These are phyloP conservation scores for Prunella strophiata DNA, from an alignment of 2,797 vertebrate genomes.

Conservation along the genomic window DNA sequence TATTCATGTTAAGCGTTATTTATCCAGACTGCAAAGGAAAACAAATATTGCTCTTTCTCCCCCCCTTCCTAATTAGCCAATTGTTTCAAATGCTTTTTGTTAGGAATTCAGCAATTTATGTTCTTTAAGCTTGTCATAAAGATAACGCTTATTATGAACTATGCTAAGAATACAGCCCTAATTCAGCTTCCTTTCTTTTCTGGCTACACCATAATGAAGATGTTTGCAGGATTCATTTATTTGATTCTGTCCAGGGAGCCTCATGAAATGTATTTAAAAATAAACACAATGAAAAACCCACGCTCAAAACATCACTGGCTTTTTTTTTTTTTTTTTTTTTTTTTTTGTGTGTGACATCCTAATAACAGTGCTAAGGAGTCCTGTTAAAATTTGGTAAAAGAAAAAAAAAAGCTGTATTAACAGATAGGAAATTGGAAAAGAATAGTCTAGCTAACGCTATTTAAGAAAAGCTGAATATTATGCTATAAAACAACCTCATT, in stretches of 20 bases:
- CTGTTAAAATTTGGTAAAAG: conserved; percentile 44
- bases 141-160: conserved; percentile 70
- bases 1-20: conserved; percentile 70
- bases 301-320: background rate
- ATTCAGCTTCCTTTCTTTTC: conserved; percentile 58
- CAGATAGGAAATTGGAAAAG: conserved; percentile 35
- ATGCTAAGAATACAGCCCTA: conserved; percentile 61
- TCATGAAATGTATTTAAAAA: conserved; percentile 64
- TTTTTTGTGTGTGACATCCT: conserved; percentile 25
- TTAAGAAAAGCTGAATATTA: conserved; percentile 44
- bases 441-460: conserved; percentile 5
- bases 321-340: background rate
- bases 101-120: conserved; percentile 68
- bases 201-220: conserved; percentile 62
- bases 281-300: conserved; percentile 56
- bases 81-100: conserved; percentile 71
- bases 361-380: conserved; percentile 19
- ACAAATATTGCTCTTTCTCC: conserved; percentile 72
- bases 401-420: conserved; percentile 16
- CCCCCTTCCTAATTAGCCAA: conserved; percentile 72
- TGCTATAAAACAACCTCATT: conserved; percentile 8
- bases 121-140: conserved; percentile 72
- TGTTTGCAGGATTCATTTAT: conserved; percentile 62
- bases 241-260: conserved; percentile 60
- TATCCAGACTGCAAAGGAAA: conserved; percentile 72